Conservation (phyloP, 2,888 invertebrate genomes). For the Sarcophaga rosellei region DNA sequence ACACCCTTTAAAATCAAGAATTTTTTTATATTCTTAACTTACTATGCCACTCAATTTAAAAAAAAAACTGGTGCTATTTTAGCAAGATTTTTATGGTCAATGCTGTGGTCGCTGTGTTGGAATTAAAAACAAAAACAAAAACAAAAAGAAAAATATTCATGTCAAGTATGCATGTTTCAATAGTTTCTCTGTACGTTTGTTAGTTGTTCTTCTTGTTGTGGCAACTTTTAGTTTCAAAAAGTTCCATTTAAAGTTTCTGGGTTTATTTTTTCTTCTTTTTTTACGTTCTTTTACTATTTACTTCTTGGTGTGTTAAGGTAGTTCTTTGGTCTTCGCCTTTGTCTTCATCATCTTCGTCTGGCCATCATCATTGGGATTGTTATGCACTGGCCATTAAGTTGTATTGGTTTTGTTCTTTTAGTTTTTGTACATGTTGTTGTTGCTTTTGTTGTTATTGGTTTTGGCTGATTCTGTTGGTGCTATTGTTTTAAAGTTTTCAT, state of each 20-base stretch:
- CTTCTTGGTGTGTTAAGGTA: too few relatives aligned
- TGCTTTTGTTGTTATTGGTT: neutral
- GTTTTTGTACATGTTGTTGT: neutral
- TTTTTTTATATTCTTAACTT: neutral
- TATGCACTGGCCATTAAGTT: slow-evolving; percentile 1
- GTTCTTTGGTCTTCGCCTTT: neutral
- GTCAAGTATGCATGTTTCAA: slow-evolving; percentile 52
- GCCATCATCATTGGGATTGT: neutral
- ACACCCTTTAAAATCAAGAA: neutral
- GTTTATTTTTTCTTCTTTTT: slow-evolving; percentile 15
- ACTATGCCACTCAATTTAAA: neutral
- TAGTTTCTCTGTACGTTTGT: slow-evolving; percentile 3
- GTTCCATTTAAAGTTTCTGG: slow-evolving; percentile 15
- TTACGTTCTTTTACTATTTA: too few relatives aligned
- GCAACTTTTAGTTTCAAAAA: slow-evolving; percentile 62
- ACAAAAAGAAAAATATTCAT: slow-evolving; percentile 29
- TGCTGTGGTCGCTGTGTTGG: slow-evolving; percentile 36
- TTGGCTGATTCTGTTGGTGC: neutral
- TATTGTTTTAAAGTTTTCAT: slow-evolving; percentile 35
- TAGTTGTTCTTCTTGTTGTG: slow-evolving; percentile 4
- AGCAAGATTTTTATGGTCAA: slow-evolving; percentile 44
- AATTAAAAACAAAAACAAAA: slow-evolving; percentile 2
- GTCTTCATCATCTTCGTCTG: neutral
- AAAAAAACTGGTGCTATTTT: neutral
- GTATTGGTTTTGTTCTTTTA: neutral